Evolutionary conservation across 2,113 vertebrate species (phyloP), one percentile per base, ranked within the genome.

Genomic region (Hemichromis elongatus): DNA sequence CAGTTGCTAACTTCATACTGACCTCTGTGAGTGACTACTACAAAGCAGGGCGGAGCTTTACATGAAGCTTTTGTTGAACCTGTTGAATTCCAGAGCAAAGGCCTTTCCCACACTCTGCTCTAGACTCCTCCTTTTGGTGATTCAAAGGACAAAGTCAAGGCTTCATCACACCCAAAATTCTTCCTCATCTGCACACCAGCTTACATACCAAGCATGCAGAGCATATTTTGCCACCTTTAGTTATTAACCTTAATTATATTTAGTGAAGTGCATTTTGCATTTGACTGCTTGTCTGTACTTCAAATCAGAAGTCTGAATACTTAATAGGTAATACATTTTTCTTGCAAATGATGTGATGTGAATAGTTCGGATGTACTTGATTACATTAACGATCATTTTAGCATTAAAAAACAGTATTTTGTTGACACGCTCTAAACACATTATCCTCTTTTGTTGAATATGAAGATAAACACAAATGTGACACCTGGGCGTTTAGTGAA

Each of bases 1-100:
- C 26, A 78, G 81, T 59, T 75, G 14, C 81, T 78, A 73, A 45
- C 45, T 35, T 81, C 77, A 42, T 45, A 73, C 79, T 90, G 92
- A 94, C 89, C 93, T 88, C 82, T 47, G 55, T 84, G 83, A 87
- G 84, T 89, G 78, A 86, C 83, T 87, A 91, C 73, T n/a, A 79
- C 81, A 90, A 93, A 90, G 79, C 56, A 50, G 63, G 70, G 87
- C 3, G 11, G 85, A 82, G 66, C 53, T 75, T 75, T 52, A n/a
- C 26, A 52, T 52, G 7, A 68, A 56, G 86, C 93, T 91, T 95
- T 95, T 95, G 94, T 95, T 90, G 56, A 90, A 94, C 90, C 92
- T 93, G 91, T 86, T 91, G 89, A 92, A 95, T 94, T 94, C 94
- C 92, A 94, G 90, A 87, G 93, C 82, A 85, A 91, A 93, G 87